These are phyloP conservation scores for Abrostola tripartita DNA, from an alignment of 2,888 invertebrate genomes.

Conservation along the genomic window DNA sequence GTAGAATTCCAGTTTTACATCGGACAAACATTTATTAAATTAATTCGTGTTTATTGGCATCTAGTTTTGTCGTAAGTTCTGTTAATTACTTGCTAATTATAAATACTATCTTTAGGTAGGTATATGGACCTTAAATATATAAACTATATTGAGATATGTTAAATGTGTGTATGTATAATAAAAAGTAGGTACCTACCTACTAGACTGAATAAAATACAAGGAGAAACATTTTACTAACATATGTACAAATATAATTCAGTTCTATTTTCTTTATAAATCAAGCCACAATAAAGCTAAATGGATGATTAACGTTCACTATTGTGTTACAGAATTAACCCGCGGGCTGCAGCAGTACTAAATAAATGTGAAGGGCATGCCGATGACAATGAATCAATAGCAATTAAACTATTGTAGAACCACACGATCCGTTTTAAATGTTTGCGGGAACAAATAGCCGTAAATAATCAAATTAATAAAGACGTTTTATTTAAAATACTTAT, in stretches of 20 bases:
- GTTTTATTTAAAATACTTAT: constrained; percentile 2
- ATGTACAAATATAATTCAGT: no score
- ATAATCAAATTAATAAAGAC: constrained; percentile 19
- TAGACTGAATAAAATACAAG: no score
- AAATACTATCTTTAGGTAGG: not conserved
- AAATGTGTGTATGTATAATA: no score
- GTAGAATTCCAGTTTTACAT: constrained; percentile 24
- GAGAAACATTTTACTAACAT: no score
- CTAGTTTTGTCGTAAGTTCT: not conserved
- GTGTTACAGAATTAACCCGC: not conserved
- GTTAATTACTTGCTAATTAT: not conserved
- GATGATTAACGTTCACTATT: constrained; percentile 8
- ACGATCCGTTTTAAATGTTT: constrained; percentile 9
- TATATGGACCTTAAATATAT: not conserved
- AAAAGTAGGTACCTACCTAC: no score
- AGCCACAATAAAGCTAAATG: constrained; percentile 1
- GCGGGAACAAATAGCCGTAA: constrained; percentile 2
- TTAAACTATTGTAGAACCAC: constrained; percentile 16
- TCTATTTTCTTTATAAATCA: constrained; percentile 1
- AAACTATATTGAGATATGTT: no score
- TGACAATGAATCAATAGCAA: constrained; percentile 22
- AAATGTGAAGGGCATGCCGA: constrained; percentile 36
- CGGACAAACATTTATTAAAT: constrained; percentile 12
- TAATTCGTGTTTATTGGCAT: constrained; percentile 11
- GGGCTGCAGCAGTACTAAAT: constrained; percentile 7